Percentiles rank a stretch among this genome's conserved stretches.
phyloP scores from a whole-genome alignment of 2,888 invertebrate species.

The Teleogryllus oceanicus region DNA sequence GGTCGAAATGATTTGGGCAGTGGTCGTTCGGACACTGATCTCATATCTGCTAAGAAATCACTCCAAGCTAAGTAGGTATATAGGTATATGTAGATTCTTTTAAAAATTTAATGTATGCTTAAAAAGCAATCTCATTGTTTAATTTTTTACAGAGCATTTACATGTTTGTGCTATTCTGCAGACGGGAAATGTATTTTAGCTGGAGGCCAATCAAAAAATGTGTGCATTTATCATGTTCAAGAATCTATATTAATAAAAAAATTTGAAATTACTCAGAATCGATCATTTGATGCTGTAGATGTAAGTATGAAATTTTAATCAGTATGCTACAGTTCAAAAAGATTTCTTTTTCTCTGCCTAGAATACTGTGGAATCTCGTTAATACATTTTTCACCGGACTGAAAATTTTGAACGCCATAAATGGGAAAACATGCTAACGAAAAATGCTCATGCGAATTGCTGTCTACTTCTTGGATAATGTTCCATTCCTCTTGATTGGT shows the following conservation, averaged over 20 bases:
- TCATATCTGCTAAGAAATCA: conserved; percentile 81
- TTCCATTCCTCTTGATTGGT: too few species aligned
- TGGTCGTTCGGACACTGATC: conserved; percentile 75
- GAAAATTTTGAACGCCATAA: too few species aligned
- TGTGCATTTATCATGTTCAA: conserved; percentile 87
- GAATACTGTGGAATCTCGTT: too few species aligned
- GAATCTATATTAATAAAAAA: conserved; percentile 84
- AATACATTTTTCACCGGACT: too few species aligned
- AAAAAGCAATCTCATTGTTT: too few species aligned
- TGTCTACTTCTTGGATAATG: too few species aligned
- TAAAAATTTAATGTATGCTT: conserved; percentile 12
- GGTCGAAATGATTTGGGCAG: conserved; percentile 86
- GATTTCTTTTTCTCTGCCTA: too few species aligned
- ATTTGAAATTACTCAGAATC: conserved; percentile 90
- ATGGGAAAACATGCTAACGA: too few species aligned
- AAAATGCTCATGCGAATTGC: too few species aligned
- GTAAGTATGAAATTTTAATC: conserved; percentile 56
- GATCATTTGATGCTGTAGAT: conserved; percentile 89
- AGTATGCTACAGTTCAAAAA: too few species aligned
- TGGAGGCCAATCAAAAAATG: conserved; percentile 89
- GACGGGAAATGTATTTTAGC: conserved; percentile 88
- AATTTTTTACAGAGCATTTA: conserved; percentile 71
- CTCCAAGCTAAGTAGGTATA: conserved; percentile 70
- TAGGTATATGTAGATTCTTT: conserved; percentile 30
- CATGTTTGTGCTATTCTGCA: conserved; percentile 86